These are phyloP conservation scores for Semicossyphus pulcher DNA, from an alignment of 2,113 vertebrate species.

Conservation along the genomic window DNA sequence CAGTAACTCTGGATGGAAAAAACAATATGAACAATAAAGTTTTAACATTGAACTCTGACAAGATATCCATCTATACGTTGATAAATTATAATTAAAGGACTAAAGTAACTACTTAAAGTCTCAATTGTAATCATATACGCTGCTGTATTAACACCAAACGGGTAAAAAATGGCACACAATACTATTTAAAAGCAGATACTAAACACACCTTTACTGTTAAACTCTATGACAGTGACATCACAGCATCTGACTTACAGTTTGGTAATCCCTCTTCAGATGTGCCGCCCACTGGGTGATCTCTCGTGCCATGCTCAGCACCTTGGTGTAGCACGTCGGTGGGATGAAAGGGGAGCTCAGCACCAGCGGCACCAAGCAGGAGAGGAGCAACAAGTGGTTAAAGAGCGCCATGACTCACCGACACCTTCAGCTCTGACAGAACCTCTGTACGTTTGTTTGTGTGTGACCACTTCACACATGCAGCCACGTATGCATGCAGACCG, in stretches of 20 bases:
- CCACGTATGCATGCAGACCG: slow-evolving; percentile 60
- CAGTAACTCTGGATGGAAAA: slow-evolving; percentile 55
- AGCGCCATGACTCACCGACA: slow-evolving; percentile 49
- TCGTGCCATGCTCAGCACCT: slow-evolving; percentile 68
- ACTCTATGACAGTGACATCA: too few relatives aligned
- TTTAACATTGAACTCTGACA: neutral
- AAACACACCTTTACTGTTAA: too few relatives aligned
- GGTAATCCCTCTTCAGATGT: slow-evolving; percentile 49
- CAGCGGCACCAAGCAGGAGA: slow-evolving; percentile 34
- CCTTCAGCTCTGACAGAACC: neutral
- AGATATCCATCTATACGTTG: too few relatives aligned
- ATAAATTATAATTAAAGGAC: too few relatives aligned
- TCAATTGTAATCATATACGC: too few relatives aligned
- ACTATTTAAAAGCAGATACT: too few relatives aligned
- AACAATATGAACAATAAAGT: neutral
- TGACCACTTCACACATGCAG: slow-evolving; percentile 23
- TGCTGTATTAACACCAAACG: too few relatives aligned
- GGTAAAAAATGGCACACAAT: too few relatives aligned
- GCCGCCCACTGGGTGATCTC: slow-evolving; percentile 64
- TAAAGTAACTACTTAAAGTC: too few relatives aligned
- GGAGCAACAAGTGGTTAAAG: slow-evolving; percentile 38
- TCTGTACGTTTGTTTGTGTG: slow-evolving; percentile 27
- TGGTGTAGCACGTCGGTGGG: slow-evolving; percentile 77
- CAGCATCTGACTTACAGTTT: slow-evolving; percentile 67
- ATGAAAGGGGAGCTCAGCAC: slow-evolving; percentile 56